Base-by-base conservation (phyloP, 2,113 vertebrate species). In the Meles meles region DNA sequence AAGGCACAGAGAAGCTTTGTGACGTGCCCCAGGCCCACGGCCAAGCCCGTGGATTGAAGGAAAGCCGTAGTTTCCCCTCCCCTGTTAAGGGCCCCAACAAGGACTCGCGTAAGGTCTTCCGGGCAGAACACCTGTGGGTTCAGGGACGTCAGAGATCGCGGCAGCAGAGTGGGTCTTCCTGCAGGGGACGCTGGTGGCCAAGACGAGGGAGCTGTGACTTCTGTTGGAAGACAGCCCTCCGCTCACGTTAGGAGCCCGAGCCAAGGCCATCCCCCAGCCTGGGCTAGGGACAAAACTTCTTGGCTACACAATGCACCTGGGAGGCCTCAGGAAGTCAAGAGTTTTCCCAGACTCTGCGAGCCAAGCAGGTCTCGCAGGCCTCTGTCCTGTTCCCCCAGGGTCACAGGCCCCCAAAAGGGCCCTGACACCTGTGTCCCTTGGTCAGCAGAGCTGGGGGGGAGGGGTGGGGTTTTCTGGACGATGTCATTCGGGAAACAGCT, bases 401-500 rank as follows among this genome's bases (percentile, higher is more conserved):
- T 37, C 76, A 8, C 0, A 57, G 42, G 59, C 37, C 34, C 63
- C 67, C 13, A 0, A 3, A 42, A 87, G 44, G 57, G 27, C 39
- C 59, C 67, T 0, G 0, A 37, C 76, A 94, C 88, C 93, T 23
- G 31, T 23, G 63, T 3, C 27, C 79, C 39, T n/a, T 3, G 74
- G 86, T 83, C 63, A 21, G 80, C 67, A 31, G 49, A 81, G 76
- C 69, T 15, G 29, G 39, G 2, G 7, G 11, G 44, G 23, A 2
- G 12, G 55, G 34, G 7, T 6, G 10, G 7, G 55, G 23, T 25
- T 23, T n/a, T 90, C 63, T 8, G 42, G 80, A 57, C 6, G 2
- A 2, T n/a, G 63, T 61, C 86, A 1, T 15, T 76, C 5, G 0
- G 27, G 42, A 76, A 97, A 87, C 97, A 98, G 97, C 97, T 96